A percentile compares a stretch with the other conserved stretches of the same genome.
Evolutionary conservation across 2,113 vertebrate species (phyloP).

Genomic region (Todiramphus saurophagus): DNA sequence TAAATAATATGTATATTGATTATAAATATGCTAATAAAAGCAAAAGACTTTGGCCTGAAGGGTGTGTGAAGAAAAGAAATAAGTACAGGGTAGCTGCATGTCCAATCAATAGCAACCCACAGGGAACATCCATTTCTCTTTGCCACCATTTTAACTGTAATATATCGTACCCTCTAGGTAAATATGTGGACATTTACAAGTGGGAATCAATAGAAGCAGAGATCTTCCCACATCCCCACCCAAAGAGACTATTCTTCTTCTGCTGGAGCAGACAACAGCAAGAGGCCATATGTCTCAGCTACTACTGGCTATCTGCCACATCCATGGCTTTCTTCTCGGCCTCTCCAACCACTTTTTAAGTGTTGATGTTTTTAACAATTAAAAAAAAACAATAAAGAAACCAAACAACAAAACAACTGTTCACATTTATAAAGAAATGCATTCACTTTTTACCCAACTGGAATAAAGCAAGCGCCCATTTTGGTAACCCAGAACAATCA

Average conservation of each 20-base stretch:
- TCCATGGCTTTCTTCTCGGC: neutral
- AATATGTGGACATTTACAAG: conserved; percentile 61
- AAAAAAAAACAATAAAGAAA: neutral
- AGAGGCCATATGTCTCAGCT: neutral
- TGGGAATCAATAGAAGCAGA: conserved; percentile 25
- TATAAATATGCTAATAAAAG: conserved; percentile 44
- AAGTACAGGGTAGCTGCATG: neutral
- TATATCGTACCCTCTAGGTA: conserved; percentile 47
- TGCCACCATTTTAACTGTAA: conserved; percentile 51
- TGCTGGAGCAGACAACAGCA: neutral
- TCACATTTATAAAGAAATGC: neutral
- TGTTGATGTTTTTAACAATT: neutral
- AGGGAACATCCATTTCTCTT: conserved; percentile 51
- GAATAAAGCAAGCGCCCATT: neutral
- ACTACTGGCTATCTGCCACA: neutral
- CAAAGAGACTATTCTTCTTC: neutral
- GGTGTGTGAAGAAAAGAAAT: neutral
- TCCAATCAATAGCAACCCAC: conserved; percentile 44
- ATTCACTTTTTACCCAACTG: neutral
- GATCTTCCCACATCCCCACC: conserved; percentile 18
- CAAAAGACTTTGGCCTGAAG: conserved; percentile 16
- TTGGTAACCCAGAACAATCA: neutral
- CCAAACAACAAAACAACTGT: neutral
- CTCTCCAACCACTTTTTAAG: neutral
- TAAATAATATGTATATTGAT: conserved; percentile 48